A percentile compares a stretch with the other conserved stretches of the same genome.
These are phyloP conservation scores for Aradus depressus DNA, from an alignment of 2,888 invertebrate genomes.

Conservation along the genomic window DNA sequence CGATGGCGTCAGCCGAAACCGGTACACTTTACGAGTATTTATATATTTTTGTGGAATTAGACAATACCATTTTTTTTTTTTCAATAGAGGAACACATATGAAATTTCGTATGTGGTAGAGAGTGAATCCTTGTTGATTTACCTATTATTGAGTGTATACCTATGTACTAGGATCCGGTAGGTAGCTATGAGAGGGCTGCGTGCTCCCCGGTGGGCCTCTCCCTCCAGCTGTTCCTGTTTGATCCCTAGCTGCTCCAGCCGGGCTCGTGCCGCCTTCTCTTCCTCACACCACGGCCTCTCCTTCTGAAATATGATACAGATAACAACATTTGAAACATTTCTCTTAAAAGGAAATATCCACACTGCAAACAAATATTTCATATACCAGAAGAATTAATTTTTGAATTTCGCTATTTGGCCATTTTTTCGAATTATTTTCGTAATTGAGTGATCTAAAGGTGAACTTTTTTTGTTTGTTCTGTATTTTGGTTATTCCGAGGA, in stretches of 20 bases:
- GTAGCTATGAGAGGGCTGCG: slow-evolving; percentile 55
- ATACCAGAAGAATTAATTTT: slow-evolving; percentile 6
- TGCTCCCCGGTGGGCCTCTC: slow-evolving; percentile 46
- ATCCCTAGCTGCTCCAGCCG: slow-evolving; percentile 47
- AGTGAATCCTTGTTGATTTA: too few relatives aligned
- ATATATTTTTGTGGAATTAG: too few relatives aligned
- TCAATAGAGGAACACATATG: too few relatives aligned
- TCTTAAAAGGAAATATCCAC: not conserved
- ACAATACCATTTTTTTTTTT: too few relatives aligned
- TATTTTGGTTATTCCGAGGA: too few relatives aligned
- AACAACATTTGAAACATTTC: too few relatives aligned
- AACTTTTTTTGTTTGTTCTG: too few relatives aligned
- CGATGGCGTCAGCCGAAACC: too few relatives aligned
- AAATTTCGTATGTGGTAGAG: too few relatives aligned
- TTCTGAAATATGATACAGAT: too few relatives aligned
- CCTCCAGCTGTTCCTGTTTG: slow-evolving; percentile 45
- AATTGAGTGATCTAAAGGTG: not conserved
- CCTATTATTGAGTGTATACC: too few relatives aligned
- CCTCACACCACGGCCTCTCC: slow-evolving; percentile 26
- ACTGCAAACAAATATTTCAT: not conserved
- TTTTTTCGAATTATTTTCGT: not conserved
- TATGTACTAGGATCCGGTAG: slow-evolving; percentile 56
- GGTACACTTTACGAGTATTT: too few relatives aligned
- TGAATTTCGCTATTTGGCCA: not conserved
- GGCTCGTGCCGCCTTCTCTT: slow-evolving; percentile 31